These are phyloP conservation scores for Phrynosoma platyrhinos DNA, from an alignment of 2,113 vertebrate species.

Conservation along the genomic window DNA sequence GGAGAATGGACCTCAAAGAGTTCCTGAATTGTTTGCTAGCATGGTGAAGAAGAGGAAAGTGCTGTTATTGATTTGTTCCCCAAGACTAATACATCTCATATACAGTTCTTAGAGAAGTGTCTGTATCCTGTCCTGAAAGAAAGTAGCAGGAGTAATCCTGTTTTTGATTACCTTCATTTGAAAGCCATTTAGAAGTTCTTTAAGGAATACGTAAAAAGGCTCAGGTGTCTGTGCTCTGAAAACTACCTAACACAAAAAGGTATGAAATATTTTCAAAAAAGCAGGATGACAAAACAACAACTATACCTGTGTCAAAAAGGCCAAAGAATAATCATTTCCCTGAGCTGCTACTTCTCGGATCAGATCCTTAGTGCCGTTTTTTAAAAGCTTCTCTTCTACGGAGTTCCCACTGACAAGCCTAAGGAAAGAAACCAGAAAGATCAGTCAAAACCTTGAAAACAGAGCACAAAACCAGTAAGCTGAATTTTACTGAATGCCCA, in stretches of 20 bases:
- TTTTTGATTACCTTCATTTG: neutral
- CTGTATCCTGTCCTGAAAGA: neutral
- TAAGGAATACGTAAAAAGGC: neutral
- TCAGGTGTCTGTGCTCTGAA: neutral
- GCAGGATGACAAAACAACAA: neutral
- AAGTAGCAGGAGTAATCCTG: neutral
- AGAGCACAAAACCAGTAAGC: slow-evolving; percentile 1
- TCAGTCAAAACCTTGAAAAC: slow-evolving; percentile 3
- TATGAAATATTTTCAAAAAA: neutral
- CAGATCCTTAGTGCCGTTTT: slow-evolving; percentile 93
- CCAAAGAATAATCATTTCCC: slow-evolving; percentile 92
- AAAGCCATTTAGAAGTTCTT: neutral
- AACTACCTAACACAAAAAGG: neutral
- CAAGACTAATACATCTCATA: neutral
- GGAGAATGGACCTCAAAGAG: slow-evolving; percentile 93
- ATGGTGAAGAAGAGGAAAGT: neutral
- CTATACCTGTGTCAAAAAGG: slow-evolving; percentile 90
- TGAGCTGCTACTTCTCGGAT: slow-evolving; percentile 94
- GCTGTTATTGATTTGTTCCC: too few species aligned
- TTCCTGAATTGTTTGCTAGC: slow-evolving; percentile 92
- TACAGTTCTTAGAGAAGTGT: neutral
- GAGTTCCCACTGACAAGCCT: slow-evolving; percentile 94
- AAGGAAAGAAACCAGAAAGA: slow-evolving; percentile 22
- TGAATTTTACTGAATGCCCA: neutral
- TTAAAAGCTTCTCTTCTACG: slow-evolving; percentile 93